Conservation (phyloP, 2,888 invertebrate genomes). For the Epirrhoe alternata region DNA sequence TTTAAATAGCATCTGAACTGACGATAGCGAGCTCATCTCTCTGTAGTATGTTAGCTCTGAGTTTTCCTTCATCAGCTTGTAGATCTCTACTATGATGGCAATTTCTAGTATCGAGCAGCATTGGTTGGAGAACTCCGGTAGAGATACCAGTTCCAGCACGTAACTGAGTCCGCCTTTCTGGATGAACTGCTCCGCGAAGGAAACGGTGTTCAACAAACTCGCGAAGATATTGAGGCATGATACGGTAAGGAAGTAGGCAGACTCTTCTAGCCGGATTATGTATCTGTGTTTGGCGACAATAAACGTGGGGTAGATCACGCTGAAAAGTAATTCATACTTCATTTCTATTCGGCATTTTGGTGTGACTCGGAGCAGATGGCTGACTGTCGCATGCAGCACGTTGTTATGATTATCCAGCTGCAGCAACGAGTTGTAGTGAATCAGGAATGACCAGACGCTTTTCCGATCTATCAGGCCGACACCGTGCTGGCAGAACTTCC, state of each 20-base stretch:
- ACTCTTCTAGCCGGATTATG: slow-evolving; percentile 73
- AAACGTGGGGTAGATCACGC: slow-evolving; percentile 86
- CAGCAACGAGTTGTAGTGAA: slow-evolving; percentile 85
- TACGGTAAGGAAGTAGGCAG: slow-evolving; percentile 84
- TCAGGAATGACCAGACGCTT: slow-evolving; percentile 84
- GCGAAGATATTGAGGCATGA: slow-evolving; percentile 86
- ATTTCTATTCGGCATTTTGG: slow-evolving; percentile 82
- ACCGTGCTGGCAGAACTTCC: slow-evolving; percentile 64
- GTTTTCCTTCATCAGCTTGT: slow-evolving; percentile 72
- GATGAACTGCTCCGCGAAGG: slow-evolving; percentile 86
- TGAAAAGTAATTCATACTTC: slow-evolving; percentile 84
- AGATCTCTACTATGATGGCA: slow-evolving; percentile 85
- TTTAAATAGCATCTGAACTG: slow-evolving; percentile 76
- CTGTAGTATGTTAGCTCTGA: slow-evolving; percentile 62
- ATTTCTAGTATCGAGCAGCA: slow-evolving; percentile 87
- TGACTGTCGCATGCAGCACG: slow-evolving; percentile 84
- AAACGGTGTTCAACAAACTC: slow-evolving; percentile 80
- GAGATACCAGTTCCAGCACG: slow-evolving; percentile 80
- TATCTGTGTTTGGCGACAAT: slow-evolving; percentile 82
- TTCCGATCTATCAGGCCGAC: slow-evolving; percentile 65
- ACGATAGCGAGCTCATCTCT: slow-evolving; percentile 70
- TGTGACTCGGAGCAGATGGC: slow-evolving; percentile 85
- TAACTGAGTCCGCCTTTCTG: slow-evolving; percentile 84
- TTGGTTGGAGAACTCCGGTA: slow-evolving; percentile 83
- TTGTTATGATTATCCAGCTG: slow-evolving; percentile 80